Evolutionary conservation across 2,113 vertebrate species (phyloP), one percentile per base, ranked within the genome.

Genomic region (Malurus cyaneus): DNA sequence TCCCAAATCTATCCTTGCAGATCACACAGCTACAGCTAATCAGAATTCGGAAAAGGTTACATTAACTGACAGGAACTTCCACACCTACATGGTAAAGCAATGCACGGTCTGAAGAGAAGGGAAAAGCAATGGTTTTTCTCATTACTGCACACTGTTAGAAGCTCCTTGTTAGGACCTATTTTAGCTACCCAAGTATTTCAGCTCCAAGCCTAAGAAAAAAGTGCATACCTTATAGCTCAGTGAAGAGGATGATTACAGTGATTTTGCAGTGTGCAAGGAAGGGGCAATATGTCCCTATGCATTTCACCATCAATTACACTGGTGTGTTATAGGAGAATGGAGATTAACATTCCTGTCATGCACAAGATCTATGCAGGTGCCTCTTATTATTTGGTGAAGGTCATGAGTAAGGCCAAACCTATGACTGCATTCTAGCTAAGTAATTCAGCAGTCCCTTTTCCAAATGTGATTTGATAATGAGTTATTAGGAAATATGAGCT

Each of bases 341-440:
- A 76, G 71, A 94, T 95, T 69, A 84, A 73, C 52, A 92, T 93
- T 93, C 86, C 72, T 70, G 71, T 92, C 91, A 73, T 42, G 69
- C 60, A 86, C 76, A 88, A 92, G 67, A 89, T 59, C 47, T 59
- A 83, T 67, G 85, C 72, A 93, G 77, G 69, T 91, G 69, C 72
- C 60, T 93, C 76, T 66, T 88, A 77, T 66, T 90, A 89, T 72
- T 65, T 90, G 83, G 88, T 93, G 83, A 96, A 93, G 92, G 95
- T 96, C 92, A 81, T 4, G 31, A 86, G 56, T 80, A 90, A 92
- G 73, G 92, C 80, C 88, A 96, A 96, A 84, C 60, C 34, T 86
- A 28, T 78, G 82, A 83, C 56, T 88, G 47, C 77, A 86, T 89
- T 92, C 52, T 39, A 66, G 54, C 39, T 47, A 52, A 94, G 85